Base-by-base conservation (phyloP, 2,113 vertebrate genomes). In the Eolophus roseicapilla region DNA sequence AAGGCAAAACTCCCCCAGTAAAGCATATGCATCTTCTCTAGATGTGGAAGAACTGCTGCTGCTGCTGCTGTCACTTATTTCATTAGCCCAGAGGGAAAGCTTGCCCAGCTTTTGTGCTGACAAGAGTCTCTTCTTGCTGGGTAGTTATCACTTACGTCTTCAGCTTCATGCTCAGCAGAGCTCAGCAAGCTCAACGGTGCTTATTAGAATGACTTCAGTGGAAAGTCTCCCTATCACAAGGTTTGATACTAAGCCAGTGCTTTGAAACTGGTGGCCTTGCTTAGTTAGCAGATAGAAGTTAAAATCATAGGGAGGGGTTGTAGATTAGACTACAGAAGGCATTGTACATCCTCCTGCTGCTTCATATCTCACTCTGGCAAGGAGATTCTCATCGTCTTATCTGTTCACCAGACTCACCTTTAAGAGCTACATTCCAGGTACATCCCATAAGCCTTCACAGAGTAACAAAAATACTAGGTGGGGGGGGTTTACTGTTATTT, bases 201-300 rank as follows among this genome's bases (percentile, higher is more conserved):
- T 55, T 9, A 24, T 5, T 20, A n/a, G 50, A 47, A 73, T 4
- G 6, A 33, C 33, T 57, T 43, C 44, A 29, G 1, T 11, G 35
- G 8, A 8, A 49, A 63, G 14, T 27, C 25, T 67, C 31, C 49
- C 10, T 31, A 1, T 31, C 25, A 31, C 37, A 11, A 49, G 27
- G 47, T 20, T 0, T 16, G 55, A 21, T 9, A 29, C 1, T 8
- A 59, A 65, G 44, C 8, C 59, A 19, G 0, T 21, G 63, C 47
- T 62, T 23, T 73, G n/a, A 39, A 65, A 64, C 24, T 7, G 7
- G 57, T 74, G 79, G 24, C 47, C 41, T 65, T 25, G 27, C 17
- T 62, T 15, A 33, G n/a, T 24, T 46, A n/a, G 70, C 43, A 82
- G 74, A 7, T 3, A 35, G 52, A 50, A 52, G 29, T 37, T 21